phyloP scores from a whole-genome alignment of 2,113 vertebrate species.

The Tichodroma muraria region DNA sequence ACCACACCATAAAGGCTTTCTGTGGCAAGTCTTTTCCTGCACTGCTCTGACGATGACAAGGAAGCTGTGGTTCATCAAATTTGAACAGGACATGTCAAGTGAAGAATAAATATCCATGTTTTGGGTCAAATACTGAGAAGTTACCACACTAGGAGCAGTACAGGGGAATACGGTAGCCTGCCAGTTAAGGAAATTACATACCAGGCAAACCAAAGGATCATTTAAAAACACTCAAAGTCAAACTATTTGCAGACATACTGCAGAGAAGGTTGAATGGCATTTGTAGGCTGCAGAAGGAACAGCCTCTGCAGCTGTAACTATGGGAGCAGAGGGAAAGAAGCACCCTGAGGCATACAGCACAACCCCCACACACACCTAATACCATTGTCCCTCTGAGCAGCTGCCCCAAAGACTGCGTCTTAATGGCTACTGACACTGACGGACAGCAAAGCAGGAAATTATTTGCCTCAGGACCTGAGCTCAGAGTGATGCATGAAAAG shows the following conservation, averaged over 20 bases:
- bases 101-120: not conserved
- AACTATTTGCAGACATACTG: not conserved
- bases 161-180: not conserved
- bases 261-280: not conserved
- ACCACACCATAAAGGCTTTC: not conserved
- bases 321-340: not conserved
- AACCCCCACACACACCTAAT: not conserved
- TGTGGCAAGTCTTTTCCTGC: not conserved
- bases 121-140: not conserved
- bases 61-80: not conserved
- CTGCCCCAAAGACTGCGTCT: not conserved
- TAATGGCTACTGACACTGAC: not conserved
- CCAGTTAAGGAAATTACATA: not conserved
- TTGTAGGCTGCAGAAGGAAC: not conserved
- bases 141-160: not conserved
- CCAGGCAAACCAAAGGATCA: not conserved
- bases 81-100: not conserved
- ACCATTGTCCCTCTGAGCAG: not conserved
- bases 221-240: not conserved
- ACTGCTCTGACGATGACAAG: not conserved
- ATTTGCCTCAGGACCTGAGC: not conserved
- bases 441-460: not conserved
- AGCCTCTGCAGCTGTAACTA: not conserved
- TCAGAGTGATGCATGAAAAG: not conserved
- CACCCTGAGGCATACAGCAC: not conserved